phyloP scores from a whole-genome alignment of 2,113 vertebrate genomes.

The Hylia prasina region DNA sequence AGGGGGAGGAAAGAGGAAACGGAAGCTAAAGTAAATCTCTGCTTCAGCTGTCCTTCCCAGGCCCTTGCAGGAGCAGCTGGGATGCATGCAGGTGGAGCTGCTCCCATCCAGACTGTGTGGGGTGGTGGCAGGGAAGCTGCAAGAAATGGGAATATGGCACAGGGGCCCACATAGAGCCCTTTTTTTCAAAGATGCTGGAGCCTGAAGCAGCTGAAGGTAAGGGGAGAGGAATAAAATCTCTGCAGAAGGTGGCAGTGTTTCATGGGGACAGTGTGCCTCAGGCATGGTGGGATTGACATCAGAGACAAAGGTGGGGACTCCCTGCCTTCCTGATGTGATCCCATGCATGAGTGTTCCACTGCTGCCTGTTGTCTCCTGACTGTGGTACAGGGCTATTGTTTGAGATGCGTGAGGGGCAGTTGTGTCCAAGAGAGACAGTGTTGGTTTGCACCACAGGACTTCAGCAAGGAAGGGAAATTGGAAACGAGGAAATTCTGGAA shows the following conservation, averaged over 20 bases:
- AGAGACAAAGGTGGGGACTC: neutral
- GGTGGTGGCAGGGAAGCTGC: neutral
- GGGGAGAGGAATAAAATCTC: neutral
- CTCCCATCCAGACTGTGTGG: fast-evolving
- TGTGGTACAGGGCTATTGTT: neutral
- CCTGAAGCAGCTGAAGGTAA: neutral
- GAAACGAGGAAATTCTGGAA: neutral
- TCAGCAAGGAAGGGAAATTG: fast-evolving
- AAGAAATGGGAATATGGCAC: neutral
- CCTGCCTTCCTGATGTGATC: neutral
- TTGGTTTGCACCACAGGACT: fast-evolving
- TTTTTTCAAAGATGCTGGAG: neutral
- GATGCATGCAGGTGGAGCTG: neutral
- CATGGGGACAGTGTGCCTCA: neutral
- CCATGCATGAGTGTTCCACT: fast-evolving
- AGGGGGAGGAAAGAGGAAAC: conserved; percentile 36
- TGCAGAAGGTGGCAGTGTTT: fast-evolving
- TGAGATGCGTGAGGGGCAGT: neutral
- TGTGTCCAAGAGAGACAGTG: fast-evolving
- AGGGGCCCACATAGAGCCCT: neutral
- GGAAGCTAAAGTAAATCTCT: neutral
- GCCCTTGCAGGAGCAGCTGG: neutral
- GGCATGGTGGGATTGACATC: fast-evolving
- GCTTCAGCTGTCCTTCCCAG: neutral
- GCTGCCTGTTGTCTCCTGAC: neutral